These are phyloP conservation scores for Micoletzkya japonica DNA, from an alignment of 2,888 invertebrate species.

Conservation along the genomic window DNA sequence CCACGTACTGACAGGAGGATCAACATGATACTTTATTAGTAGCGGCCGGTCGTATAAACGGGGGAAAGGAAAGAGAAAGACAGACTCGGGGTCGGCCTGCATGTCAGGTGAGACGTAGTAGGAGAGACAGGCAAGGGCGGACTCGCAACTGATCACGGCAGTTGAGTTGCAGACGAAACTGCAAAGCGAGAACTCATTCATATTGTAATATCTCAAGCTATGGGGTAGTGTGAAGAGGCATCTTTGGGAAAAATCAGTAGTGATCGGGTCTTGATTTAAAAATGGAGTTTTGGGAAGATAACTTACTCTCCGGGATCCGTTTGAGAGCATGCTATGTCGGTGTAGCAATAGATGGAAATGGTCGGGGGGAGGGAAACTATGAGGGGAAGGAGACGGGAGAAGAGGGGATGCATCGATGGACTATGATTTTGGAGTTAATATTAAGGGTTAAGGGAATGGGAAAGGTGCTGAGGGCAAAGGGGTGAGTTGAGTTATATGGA, in stretches of 20 bases:
- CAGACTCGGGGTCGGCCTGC: neutral
- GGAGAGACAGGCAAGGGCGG: slow-evolving; percentile 6
- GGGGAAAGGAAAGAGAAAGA: too few relatives aligned
- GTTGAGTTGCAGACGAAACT: slow-evolving; percentile 16
- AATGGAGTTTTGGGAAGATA: neutral
- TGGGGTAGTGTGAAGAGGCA: too few relatives aligned
- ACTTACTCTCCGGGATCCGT: neutral
- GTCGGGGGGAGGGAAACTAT: neutral
- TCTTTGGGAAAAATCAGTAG: neutral
- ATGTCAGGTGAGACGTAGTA: slow-evolving; percentile 6
- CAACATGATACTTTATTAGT: too few relatives aligned
- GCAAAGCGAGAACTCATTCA: neutral
- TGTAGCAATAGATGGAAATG: slow-evolving; percentile 9
- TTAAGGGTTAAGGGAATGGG: too few relatives aligned
- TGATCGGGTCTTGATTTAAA: neutral
- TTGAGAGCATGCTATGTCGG: slow-evolving; percentile 7
- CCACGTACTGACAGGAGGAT: neutral
- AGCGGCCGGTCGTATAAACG: too few relatives aligned
- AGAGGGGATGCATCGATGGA: neutral
- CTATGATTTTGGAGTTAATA: too few relatives aligned
- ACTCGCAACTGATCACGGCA: neutral
- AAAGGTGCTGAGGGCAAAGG: neutral
- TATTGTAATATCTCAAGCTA: neutral
- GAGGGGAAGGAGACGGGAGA: neutral
- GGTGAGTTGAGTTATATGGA: neutral